These are phyloP conservation scores for Oncorhynchus keta DNA, from an alignment of 2,113 vertebrate genomes.

Conservation along the genomic window DNA sequence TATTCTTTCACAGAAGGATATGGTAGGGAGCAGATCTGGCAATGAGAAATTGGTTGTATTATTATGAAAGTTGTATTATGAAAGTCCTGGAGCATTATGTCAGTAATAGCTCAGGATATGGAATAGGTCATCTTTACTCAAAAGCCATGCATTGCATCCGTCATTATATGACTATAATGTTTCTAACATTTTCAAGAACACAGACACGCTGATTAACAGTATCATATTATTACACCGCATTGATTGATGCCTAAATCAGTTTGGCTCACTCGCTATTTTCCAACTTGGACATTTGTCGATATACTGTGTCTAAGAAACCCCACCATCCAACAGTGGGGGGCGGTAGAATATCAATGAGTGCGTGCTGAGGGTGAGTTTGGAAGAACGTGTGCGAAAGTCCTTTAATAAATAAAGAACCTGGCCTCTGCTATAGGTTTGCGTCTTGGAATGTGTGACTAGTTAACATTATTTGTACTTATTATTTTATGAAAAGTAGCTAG, in stretches of 20 bases:
- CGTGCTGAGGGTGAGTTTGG: slow-evolving; percentile 18
- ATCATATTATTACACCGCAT: neutral
- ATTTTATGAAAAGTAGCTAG: slow-evolving; percentile 42
- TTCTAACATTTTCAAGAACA: neutral
- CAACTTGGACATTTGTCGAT: too few relatives aligned
- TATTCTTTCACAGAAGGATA: too few relatives aligned
- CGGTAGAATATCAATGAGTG: slow-evolving; percentile 3
- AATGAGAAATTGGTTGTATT: too few relatives aligned
- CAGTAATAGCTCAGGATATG: neutral
- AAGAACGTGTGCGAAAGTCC: slow-evolving; percentile 21
- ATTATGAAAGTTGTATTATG: too few relatives aligned
- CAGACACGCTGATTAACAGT: too few relatives aligned
- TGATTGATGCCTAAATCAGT: neutral
- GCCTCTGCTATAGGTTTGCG: slow-evolving; percentile 30
- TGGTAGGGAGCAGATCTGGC: neutral
- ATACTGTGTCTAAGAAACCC: too few relatives aligned
- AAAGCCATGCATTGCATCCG: neutral
- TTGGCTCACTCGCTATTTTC: neutral
- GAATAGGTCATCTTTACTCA: neutral
- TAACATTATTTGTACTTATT: slow-evolving; percentile 52
- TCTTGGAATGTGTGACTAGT: slow-evolving; percentile 53
- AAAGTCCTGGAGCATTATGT: neutral
- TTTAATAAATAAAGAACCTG: slow-evolving; percentile 42
- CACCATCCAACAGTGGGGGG: slow-evolving; percentile 38
- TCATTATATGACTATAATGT: too few relatives aligned